phyloP scores from a whole-genome alignment of 1,140 invertebrate species.

The Sinella curviseta region DNA sequence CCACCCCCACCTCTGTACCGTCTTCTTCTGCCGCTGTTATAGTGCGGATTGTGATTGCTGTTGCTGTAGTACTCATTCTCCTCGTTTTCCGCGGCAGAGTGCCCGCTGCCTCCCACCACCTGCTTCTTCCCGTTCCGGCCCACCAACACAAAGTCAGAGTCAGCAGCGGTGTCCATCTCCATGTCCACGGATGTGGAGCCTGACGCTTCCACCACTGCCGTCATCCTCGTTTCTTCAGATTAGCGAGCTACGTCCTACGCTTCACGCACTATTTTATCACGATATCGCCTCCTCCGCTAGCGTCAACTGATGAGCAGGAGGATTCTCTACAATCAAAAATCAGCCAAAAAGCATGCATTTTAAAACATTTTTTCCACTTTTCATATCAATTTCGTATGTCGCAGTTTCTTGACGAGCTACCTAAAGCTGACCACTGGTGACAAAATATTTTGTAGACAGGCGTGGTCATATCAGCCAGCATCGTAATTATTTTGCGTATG shows the following conservation, averaged over 20 bases:
- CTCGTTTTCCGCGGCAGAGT: conserved; percentile 6
- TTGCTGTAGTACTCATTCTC: not conserved
- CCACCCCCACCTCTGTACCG: not conserved
- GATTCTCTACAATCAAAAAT: too few relatives aligned
- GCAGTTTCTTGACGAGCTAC: too few relatives aligned
- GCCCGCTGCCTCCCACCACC: not conserved
- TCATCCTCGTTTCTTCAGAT: not conserved
- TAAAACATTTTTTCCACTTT: too few relatives aligned
- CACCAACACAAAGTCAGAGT: not conserved
- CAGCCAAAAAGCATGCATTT: too few relatives aligned
- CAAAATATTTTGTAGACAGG: too few relatives aligned
- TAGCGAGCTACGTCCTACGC: not conserved
- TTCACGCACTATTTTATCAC: not conserved
- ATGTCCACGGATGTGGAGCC: not conserved
- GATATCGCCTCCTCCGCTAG: not conserved
- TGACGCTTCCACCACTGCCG: not conserved
- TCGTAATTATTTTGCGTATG: too few relatives aligned
- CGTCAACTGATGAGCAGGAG: too few relatives aligned
- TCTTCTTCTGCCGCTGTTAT: not conserved
- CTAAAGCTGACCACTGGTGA: too few relatives aligned
- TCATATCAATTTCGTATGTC: too few relatives aligned
- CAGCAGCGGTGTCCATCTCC: not conserved
- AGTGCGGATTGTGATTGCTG: too few relatives aligned
- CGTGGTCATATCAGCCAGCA: too few relatives aligned
- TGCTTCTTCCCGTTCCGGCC: not conserved